Conservation (phyloP, 2,797 vertebrate genomes). For the Malacoctenus gilli region DNA sequence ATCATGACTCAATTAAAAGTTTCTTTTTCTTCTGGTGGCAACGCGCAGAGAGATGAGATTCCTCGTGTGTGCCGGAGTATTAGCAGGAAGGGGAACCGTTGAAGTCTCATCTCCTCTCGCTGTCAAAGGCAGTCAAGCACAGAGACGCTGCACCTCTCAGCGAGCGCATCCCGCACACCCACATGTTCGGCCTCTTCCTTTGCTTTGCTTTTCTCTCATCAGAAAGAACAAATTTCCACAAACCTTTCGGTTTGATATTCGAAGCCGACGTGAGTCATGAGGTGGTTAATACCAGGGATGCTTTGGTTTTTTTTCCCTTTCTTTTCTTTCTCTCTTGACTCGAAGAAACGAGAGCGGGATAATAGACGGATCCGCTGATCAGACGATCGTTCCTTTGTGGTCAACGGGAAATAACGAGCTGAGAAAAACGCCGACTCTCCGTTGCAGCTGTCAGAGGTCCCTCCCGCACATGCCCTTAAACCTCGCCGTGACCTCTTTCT, state of each 20-base stretch:
- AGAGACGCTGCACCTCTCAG: slow-evolving; percentile 22
- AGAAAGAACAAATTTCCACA: not conserved
- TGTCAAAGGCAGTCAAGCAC: slow-evolving; percentile 30
- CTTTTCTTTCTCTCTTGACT: slow-evolving; percentile 12
- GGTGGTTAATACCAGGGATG: no score
- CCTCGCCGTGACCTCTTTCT: slow-evolving; percentile 1
- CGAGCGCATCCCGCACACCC: slow-evolving; percentile 9
- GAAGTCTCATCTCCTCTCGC: slow-evolving; percentile 30
- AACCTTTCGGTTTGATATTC: not conserved
- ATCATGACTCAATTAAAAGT: slow-evolving; percentile 56
- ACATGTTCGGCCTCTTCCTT: no score
- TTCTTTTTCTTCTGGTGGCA: slow-evolving; percentile 40
- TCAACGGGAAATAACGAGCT: slow-evolving; percentile 16
- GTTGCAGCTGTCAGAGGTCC: not conserved
- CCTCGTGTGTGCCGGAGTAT: slow-evolving; percentile 15
- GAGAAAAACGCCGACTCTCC: not conserved
- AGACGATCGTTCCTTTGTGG: not conserved
- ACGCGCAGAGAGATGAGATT: slow-evolving; percentile 4
- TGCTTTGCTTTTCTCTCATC: no score
- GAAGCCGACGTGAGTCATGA: not conserved
- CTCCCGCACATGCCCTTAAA: slow-evolving; percentile 5
- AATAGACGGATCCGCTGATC: not conserved
- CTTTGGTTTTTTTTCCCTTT: no score
- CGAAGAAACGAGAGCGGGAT: not conserved
- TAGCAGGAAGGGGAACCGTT: slow-evolving; percentile 18